Percentiles rank a stretch among this genome's conserved stretches.
Conservation (phyloP, 1,140 invertebrate genomes). For the Mylabris phalerata region DNA sequence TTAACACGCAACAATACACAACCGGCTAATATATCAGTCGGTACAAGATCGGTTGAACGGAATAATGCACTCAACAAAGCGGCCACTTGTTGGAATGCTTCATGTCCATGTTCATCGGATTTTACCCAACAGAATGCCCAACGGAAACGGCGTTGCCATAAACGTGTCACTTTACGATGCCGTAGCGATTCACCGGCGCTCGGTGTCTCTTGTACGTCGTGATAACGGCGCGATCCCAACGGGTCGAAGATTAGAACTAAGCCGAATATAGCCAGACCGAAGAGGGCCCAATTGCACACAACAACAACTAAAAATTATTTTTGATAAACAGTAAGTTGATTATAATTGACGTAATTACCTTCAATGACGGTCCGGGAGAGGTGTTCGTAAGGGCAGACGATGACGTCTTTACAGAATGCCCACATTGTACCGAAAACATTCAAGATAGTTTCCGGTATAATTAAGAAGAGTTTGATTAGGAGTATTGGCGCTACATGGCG, state of each 20-base stretch:
- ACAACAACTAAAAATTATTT: slow-evolving; percentile 54
- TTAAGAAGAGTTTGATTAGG: slow-evolving; percentile 59
- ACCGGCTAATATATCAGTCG: slow-evolving; percentile 82
- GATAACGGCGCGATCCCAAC: slow-evolving; percentile 58
- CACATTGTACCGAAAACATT: slow-evolving; percentile 76
- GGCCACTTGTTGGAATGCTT: slow-evolving; percentile 79
- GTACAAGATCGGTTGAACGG: slow-evolving; percentile 77
- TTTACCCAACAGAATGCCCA: slow-evolving; percentile 75
- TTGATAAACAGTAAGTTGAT: not conserved
- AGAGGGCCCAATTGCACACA: slow-evolving; percentile 72
- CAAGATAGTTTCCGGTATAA: slow-evolving; percentile 67
- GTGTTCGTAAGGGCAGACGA: slow-evolving; percentile 55
- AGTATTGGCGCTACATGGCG: slow-evolving; percentile 59
- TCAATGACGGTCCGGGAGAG: slow-evolving; percentile 67
- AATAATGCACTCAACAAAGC: slow-evolving; percentile 70
- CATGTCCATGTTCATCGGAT: slow-evolving; percentile 68
- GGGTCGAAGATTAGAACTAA: slow-evolving; percentile 76
- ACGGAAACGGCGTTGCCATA: slow-evolving; percentile 65
- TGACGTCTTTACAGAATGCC: slow-evolving; percentile 61
- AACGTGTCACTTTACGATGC: slow-evolving; percentile 54
- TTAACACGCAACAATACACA: slow-evolving; percentile 69
- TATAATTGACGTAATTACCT: slow-evolving; percentile 42
- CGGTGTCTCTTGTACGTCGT: slow-evolving; percentile 52
- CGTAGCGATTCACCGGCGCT: slow-evolving; percentile 48
- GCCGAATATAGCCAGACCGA: slow-evolving; percentile 65